Evolutionary conservation across 2,888 invertebrate species (phyloP).

Genomic region (Oligia strigilis): DNA sequence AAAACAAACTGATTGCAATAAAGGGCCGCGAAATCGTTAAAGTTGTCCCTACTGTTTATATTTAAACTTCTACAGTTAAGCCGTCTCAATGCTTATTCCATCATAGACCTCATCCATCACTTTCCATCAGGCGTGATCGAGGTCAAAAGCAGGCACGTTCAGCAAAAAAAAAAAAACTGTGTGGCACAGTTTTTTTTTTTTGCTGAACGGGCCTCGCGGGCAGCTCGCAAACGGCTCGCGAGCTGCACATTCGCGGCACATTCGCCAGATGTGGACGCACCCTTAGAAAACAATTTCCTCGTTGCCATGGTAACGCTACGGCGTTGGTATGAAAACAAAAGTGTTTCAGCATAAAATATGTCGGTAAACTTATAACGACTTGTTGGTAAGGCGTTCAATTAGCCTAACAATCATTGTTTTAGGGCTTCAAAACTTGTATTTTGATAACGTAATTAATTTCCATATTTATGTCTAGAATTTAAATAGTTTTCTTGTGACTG

Average conservation of each 20-base stretch:
- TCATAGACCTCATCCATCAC: too few species aligned
- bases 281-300: background rate
- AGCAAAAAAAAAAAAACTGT: background rate
- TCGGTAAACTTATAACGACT: background rate
- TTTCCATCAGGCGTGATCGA: background rate
- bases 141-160: background rate
- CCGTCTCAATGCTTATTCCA: background rate
- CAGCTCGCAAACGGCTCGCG: too few species aligned
- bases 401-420: slow-evolving; percentile 32
- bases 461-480: slow-evolving; percentile 18
- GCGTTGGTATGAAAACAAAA: slow-evolving; percentile 5
- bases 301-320: slow-evolving; percentile 32
- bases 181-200: too few species aligned
- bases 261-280: too few species aligned
- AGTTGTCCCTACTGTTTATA: background rate
- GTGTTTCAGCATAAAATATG: background rate
- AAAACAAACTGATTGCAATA: background rate
- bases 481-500: slow-evolving; percentile 11
- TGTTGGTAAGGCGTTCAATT: slow-evolving; percentile 20
- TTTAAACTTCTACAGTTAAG: background rate
- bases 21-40: background rate
- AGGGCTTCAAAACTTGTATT: slow-evolving; percentile 33
- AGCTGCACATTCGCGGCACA: too few species aligned
- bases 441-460: slow-evolving; percentile 27
- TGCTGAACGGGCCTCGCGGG: too few species aligned